Percentiles rank a stretch among this genome's conserved stretches.
Evolutionary conservation across 2,113 vertebrate genomes (phyloP).

Genomic region (Desmodus rotundus): DNA sequence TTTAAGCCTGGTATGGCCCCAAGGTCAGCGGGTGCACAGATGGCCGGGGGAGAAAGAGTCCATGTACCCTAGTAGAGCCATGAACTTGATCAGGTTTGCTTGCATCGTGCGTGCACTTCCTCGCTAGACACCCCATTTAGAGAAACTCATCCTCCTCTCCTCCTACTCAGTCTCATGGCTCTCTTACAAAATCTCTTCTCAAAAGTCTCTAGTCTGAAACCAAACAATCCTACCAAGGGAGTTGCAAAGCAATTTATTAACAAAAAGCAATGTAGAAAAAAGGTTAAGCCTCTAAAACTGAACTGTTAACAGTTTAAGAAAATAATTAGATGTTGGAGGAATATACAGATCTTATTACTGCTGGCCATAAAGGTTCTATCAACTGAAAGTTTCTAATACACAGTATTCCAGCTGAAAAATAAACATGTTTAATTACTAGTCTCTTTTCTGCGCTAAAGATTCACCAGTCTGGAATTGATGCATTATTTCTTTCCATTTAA

Average conservation of each 20-base stretch:
- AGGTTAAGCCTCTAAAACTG: not conserved
- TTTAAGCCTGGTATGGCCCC: not conserved
- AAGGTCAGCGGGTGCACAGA: not conserved
- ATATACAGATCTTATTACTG: not conserved
- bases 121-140: not conserved
- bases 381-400: not conserved
- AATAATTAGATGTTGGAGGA: not conserved
- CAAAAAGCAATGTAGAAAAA: not conserved
- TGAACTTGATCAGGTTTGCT: not conserved
- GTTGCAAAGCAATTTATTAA: not conserved
- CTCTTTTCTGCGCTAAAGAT: not conserved
- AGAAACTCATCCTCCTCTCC: not conserved
- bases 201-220: slow-evolving; percentile 27
- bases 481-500: not conserved
- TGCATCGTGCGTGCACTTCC: not conserved
- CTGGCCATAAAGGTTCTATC: not conserved
- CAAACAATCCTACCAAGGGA: not conserved
- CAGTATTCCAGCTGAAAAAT: not conserved
- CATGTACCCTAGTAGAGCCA: not conserved
- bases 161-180: slow-evolving; percentile 9
- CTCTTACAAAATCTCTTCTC: slow-evolving; percentile 38
- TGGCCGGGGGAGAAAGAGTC: not conserved
- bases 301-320: slow-evolving; percentile 36
- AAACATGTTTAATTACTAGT: not conserved
- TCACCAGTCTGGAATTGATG: not conserved